These are phyloP conservation scores for Haplochromis burtoni DNA, from an alignment of 2,113 vertebrate genomes.

Conservation along the genomic window DNA sequence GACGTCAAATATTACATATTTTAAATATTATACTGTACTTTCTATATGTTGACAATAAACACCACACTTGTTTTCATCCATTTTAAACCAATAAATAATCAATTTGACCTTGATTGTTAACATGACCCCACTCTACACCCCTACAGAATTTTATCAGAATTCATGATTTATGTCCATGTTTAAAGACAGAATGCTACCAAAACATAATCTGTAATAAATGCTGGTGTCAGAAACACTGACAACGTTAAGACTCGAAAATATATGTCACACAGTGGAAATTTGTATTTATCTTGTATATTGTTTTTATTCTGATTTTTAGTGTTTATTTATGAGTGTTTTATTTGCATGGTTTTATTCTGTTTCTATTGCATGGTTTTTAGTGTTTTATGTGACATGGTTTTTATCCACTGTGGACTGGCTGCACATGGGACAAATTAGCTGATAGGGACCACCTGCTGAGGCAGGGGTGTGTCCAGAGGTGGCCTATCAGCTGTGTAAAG, in stretches of 20 bases:
- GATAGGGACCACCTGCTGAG: no score
- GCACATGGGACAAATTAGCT: no score
- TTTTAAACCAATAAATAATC: not conserved
- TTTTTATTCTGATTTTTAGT: no score
- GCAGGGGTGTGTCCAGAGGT: no score
- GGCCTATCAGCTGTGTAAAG: no score
- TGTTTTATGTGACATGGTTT: no score
- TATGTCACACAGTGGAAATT: no score
- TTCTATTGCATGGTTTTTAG: no score
- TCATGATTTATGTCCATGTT: not conserved
- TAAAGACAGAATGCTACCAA: not conserved
- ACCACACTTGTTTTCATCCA: not conserved
- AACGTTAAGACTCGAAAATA: not conserved
- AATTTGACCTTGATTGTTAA: not conserved
- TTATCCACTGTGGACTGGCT: no score
- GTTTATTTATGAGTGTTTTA: no score
- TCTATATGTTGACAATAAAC: not conserved
- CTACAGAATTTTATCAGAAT: not conserved
- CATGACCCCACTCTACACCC: accelerated
- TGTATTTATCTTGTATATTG: no score
- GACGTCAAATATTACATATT: not conserved
- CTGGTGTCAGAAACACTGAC: not conserved
- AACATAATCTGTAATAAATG: not conserved
- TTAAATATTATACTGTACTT: not conserved
- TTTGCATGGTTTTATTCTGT: no score